A percentile compares a stretch with the other conserved stretches of the same genome.
Evolutionary conservation across 1,140 invertebrate species (phyloP).

Genomic region (Nephila pilipes): DNA sequence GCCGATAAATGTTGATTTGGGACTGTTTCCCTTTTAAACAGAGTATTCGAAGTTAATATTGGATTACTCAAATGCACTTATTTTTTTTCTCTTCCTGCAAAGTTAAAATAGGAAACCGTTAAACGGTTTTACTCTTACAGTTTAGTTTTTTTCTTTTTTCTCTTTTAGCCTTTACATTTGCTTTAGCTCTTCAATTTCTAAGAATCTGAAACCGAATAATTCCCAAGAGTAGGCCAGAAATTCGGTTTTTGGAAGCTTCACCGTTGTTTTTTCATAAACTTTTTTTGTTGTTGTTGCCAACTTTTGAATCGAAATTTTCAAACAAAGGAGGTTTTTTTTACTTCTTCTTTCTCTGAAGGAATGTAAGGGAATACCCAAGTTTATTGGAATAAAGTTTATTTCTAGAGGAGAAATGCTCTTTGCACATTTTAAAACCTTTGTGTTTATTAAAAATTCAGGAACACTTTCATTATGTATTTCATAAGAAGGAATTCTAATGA

Average conservation of each 20-base stretch:
- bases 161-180: neutral
- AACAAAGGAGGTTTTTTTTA: neutral
- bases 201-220: constrained; percentile 4
- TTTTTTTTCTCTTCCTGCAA: neutral
- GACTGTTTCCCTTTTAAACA: neutral
- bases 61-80: neutral
- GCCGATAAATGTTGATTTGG: too few species aligned
- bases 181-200: neutral
- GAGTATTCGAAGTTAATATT: neutral
- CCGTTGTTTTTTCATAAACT: neutral
- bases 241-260: neutral
- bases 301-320: neutral
- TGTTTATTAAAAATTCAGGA: neutral
- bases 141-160: neutral
- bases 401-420: neutral
- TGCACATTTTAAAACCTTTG: neutral
- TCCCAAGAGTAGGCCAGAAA: neutral
- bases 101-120: constrained; percentile 35
- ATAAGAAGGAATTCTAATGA: neutral
- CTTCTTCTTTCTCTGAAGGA: neutral
- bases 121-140: neutral
- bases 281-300: constrained; percentile 4
- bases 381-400: neutral
- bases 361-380: neutral
- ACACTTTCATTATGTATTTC: neutral